These are phyloP conservation scores for Hippoglossus stenolepis DNA, from an alignment of 2,113 vertebrate species.

Conservation along the genomic window DNA sequence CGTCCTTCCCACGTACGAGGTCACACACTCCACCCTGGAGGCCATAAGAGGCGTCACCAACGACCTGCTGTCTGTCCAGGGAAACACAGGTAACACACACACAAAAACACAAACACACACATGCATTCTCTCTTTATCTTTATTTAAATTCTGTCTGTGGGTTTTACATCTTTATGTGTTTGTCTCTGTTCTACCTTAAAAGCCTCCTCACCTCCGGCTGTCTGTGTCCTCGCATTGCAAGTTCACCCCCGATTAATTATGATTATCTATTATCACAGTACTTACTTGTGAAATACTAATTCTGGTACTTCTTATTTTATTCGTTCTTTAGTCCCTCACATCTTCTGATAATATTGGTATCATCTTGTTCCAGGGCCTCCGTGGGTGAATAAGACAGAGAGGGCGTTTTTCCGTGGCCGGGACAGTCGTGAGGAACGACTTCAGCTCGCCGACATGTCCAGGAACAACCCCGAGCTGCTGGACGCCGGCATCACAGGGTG, in stretches of 20 bases:
- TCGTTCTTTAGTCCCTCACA: neutral
- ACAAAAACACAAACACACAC: neutral
- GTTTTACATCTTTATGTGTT: neutral
- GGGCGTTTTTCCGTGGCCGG: slow-evolving; percentile 91
- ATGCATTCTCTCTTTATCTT: no score
- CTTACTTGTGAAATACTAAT: no score
- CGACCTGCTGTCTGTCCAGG: slow-evolving; percentile 94
- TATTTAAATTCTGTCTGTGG: neutral
- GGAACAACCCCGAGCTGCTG: slow-evolving; percentile 87
- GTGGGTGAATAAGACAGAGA: slow-evolving; percentile 90
- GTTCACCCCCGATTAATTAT: neutral
- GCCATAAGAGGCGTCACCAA: slow-evolving; percentile 91
- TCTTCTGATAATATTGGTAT: neutral
- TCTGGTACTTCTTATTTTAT: no score
- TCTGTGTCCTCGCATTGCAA: neutral
- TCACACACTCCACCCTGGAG: slow-evolving; percentile 94
- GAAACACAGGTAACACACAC: slow-evolving; percentile 88
- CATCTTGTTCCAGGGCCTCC: slow-evolving; percentile 80
- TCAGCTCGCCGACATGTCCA: slow-evolving; percentile 87
- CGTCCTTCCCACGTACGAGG: slow-evolving; percentile 92
- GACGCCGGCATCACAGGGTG: slow-evolving; percentile 95
- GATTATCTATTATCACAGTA: no score
- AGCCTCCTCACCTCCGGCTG: neutral
- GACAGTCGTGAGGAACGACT: slow-evolving; percentile 94
- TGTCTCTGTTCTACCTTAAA: neutral